These are phyloP conservation scores for Bradypodion ventrale DNA, from an alignment of 2,797 vertebrate species.

Conservation along the genomic window DNA sequence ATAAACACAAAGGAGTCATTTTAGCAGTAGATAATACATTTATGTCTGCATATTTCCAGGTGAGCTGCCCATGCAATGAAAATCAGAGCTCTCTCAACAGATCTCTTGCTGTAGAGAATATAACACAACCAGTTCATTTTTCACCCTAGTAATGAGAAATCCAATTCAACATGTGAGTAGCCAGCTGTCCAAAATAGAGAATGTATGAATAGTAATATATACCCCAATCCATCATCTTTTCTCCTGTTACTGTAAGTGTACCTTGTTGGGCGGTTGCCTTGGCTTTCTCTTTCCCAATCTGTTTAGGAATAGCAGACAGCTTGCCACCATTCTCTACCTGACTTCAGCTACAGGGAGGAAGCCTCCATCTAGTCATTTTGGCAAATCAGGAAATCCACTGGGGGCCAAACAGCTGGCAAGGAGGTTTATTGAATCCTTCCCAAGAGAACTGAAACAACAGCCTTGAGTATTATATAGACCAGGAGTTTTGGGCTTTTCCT, in stretches of 20 bases:
- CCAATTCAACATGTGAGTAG: background rate
- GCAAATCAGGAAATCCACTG: background rate
- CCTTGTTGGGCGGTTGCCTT: background rate
- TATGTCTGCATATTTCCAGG: constrained; percentile 97
- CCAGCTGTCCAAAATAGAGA: no score
- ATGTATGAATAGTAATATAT: background rate
- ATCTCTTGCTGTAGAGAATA: background rate
- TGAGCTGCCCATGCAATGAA: constrained; percentile 57
- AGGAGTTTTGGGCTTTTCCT: background rate
- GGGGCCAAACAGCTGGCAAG: background rate
- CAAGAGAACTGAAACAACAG: background rate
- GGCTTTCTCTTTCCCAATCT: background rate
- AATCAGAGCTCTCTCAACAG: background rate
- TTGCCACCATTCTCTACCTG: background rate
- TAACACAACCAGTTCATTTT: no score
- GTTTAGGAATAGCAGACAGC: background rate
- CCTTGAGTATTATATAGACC: background rate
- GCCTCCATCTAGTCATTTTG: background rate
- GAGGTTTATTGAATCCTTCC: background rate
- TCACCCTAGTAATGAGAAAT: background rate
- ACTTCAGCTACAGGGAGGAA: background rate
- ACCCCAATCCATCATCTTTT: background rate
- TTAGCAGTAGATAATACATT: constrained; percentile 95
- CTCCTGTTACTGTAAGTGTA: background rate
- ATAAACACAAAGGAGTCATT: constrained; percentile 80